A percentile compares a stretch with the other conserved stretches of the same genome.
Conservation (phyloP, 1,140 invertebrate species). For the Drosophila miranda region DNA sequence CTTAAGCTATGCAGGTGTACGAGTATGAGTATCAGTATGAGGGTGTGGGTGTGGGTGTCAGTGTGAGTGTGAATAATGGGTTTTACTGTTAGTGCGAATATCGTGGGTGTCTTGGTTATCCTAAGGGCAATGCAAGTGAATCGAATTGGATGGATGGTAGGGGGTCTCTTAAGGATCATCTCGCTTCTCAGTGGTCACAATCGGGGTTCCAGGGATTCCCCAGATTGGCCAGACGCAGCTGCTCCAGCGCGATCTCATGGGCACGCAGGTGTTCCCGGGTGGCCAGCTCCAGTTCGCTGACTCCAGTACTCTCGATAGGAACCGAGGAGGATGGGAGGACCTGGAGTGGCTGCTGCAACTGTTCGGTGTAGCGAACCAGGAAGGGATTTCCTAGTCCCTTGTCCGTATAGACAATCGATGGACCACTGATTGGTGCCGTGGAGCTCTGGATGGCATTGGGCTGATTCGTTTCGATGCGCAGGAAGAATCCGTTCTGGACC, state of each 20-base stretch:
- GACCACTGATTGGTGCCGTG: background rate
- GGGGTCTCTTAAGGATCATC: slow-evolving; percentile 13
- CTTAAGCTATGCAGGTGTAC: slow-evolving; percentile 72
- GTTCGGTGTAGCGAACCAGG: slow-evolving; percentile 54
- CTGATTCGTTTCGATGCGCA: slow-evolving; percentile 59
- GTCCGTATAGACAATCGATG: slow-evolving; percentile 15
- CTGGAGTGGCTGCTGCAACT: slow-evolving; percentile 12
- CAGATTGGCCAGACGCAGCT: slow-evolving; percentile 73
- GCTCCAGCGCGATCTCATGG: slow-evolving; percentile 73
- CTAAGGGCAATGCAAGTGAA: slow-evolving; percentile 55
- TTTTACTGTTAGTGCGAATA: slow-evolving; percentile 30
- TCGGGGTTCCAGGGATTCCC: slow-evolving; percentile 41
- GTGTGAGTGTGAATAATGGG: slow-evolving; percentile 12
- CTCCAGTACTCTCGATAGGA: no score
- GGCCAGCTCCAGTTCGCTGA: slow-evolving; percentile 63
- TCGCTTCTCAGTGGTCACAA: slow-evolving; percentile 31
- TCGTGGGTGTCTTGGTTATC: slow-evolving; percentile 30
- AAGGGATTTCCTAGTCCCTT: slow-evolving; percentile 56
- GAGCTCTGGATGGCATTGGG: slow-evolving; percentile 8
- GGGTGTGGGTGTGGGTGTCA: slow-evolving; percentile 5
- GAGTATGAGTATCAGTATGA: slow-evolving; percentile 63
- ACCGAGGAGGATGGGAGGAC: background rate
- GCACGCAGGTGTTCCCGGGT: slow-evolving; percentile 70
- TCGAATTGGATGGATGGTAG: slow-evolving; percentile 19
- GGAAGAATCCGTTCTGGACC: slow-evolving; percentile 70